Base-by-base conservation (phyloP, 2,113 vertebrate genomes). In the Amphiprion percula region DNA sequence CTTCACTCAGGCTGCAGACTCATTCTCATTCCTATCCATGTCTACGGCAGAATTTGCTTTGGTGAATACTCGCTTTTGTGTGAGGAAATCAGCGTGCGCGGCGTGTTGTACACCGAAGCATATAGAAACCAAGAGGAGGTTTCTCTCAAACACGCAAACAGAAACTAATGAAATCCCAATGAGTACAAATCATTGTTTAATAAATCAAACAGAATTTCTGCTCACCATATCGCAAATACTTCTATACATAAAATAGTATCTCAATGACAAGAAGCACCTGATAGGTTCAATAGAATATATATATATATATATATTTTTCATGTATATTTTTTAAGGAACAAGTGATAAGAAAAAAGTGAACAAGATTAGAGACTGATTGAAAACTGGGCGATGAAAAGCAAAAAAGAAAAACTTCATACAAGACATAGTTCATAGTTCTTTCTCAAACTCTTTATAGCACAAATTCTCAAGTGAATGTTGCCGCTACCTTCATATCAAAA, bases 131-230 rank as follows among this genome's bases (percentile, higher is more conserved):
- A 62, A 79, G 16, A 74, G 23, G 23, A 70, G 78, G 66, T 44
- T 50, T 74, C 47, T 82, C 68, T 82, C 63, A 64, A 24, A 33
- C 53, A 64, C 24, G 58, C 50, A 33, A 19, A 70, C 39, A 21
- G 49, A 55, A 44, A 11, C 39, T 44, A 60, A 2, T 1, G 1
- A 58, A 2, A 74, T 26, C 30, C 14, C 26, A 65, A 21, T 79
- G 84, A 88, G 85, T 95, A 94, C 85, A 94, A 94, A 94, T 94
- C 88, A 89, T 82, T 83, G 75, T 94, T 95, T 95, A 95, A 94
- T 94, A 87, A 94, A 93, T 94, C 92, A 93, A 90, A 92, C 66
- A 23, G 73, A 88, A 93, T 87, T 76, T 80, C 37, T 72, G 76
- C 85, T 87, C 86, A 91, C 50, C 65, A 67, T 80, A 74, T 91